Evolutionary conservation across 1,140 invertebrate species (phyloP).

Genomic region (Druon quercuslanigerum): DNA sequence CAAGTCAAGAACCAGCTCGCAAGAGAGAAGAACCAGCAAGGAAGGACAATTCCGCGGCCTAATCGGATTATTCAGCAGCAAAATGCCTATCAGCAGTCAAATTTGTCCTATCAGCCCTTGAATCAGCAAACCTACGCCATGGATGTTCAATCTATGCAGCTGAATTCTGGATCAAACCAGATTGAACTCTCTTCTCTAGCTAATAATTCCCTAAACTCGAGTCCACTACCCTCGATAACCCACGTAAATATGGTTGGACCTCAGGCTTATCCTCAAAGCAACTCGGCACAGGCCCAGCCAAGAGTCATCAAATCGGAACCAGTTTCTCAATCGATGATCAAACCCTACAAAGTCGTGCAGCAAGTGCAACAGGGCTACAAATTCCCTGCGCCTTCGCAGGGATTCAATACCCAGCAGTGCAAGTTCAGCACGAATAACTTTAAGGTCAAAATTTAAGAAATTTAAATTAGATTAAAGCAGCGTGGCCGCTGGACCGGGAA

Average conservation of each 20-base stretch:
- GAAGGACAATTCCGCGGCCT: slow-evolving; percentile 56
- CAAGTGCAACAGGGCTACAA: slow-evolving; percentile 69
- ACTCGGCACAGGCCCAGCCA: slow-evolving; percentile 49
- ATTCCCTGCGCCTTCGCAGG: slow-evolving; percentile 66
- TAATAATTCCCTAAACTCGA: slow-evolving; percentile 53
- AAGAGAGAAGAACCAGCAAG: slow-evolving; percentile 62
- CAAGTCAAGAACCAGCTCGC: slow-evolving; percentile 42
- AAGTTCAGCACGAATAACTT: slow-evolving; percentile 64
- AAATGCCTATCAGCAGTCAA: slow-evolving; percentile 58
- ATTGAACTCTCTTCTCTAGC: slow-evolving; percentile 58
- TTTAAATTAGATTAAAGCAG: no score
- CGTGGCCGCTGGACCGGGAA: no score
- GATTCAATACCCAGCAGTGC: slow-evolving; percentile 70
- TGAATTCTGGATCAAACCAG: slow-evolving; percentile 54
- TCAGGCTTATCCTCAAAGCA: slow-evolving; percentile 53
- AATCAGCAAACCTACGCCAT: slow-evolving; percentile 61
- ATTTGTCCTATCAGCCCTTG: slow-evolving; percentile 52
- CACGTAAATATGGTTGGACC: slow-evolving; percentile 57
- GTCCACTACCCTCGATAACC: slow-evolving; percentile 53
- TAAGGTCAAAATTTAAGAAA: slow-evolving; percentile 55
- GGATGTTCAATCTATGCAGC: slow-evolving; percentile 61
- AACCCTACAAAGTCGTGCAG: slow-evolving; percentile 65
- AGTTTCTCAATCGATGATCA: slow-evolving; percentile 49
- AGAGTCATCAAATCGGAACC: slow-evolving; percentile 59
- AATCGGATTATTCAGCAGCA: slow-evolving; percentile 58